Percentiles rank a stretch among this genome's conserved stretches.
Evolutionary conservation across 2,888 invertebrate species (phyloP).

Genomic region (Dioctria linearis): DNA sequence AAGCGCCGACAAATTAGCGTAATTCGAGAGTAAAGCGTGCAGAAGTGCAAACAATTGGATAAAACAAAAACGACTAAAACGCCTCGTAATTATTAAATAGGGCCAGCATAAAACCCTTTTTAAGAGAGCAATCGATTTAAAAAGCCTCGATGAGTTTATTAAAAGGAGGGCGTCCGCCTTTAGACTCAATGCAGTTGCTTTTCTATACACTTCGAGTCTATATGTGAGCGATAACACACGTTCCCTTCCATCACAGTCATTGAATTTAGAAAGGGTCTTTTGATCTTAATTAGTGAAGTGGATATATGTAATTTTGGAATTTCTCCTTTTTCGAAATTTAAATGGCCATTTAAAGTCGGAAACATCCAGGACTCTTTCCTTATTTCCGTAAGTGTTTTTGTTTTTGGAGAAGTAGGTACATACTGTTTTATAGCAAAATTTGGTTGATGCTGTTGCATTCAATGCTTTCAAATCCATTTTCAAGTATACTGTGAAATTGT

Average conservation of each 20-base stretch:
- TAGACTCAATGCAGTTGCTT: background rate
- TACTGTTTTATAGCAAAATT: too few relatives aligned
- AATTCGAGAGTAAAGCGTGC: constrained; percentile 3
- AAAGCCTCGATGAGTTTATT: background rate
- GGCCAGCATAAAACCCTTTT: background rate
- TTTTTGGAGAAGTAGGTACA: too few relatives aligned
- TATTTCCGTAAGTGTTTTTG: too few relatives aligned
- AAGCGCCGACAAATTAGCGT: constrained; percentile 4
- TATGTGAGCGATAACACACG: background rate
- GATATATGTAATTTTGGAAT: background rate
- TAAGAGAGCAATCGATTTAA: background rate
- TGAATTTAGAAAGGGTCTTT: background rate
- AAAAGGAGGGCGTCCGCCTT: constrained; percentile 4
- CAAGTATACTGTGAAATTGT: too few relatives aligned
- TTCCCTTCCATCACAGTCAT: background rate
- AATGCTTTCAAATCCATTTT: too few relatives aligned
- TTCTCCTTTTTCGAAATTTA: background rate
- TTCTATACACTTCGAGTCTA: background rate
- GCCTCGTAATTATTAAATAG: background rate
- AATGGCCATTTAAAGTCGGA: background rate
- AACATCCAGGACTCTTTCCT: background rate
- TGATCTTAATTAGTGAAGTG: background rate
- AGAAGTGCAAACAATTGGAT: constrained; percentile 10
- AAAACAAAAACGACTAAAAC: background rate
- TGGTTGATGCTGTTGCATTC: too few relatives aligned